Base-by-base conservation (phyloP, 2,113 vertebrate species). In the Vimba vimba region DNA sequence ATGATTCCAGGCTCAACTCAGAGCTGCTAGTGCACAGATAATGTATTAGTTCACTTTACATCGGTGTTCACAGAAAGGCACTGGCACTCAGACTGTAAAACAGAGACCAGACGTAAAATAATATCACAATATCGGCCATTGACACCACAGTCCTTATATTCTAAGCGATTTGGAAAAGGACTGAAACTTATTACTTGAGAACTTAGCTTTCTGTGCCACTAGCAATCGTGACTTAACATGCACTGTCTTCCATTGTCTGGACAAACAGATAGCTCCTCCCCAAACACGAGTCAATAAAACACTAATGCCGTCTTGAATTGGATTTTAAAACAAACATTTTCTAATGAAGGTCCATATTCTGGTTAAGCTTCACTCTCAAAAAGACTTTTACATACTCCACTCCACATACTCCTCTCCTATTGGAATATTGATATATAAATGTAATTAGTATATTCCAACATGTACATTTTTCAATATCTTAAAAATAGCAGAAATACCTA, bases 31-130 rank as follows among this genome's bases (percentile, higher is more conserved):
- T 86, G 79, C 85, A 83, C 60, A 79, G 85, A 87, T 87, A 71
- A 88, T 89, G 86, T 77, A 90, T 86, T 83, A 80, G 74, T 85
- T 74, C 52, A n/a, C 77, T 88, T 89, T 84, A 85, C 83, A 88
- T 88, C 66, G 86, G 82, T 57, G 47, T 82, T 85, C 43, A 45
- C 57, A 71, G 45, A 82, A 83, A 85, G 86, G 45, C 57, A 30
- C 77, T 79, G 80, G 68, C 69, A 17, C 6, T 43, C 68, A 80
- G 3, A 12, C 71, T 68, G 71, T 60, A 47, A 86, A 86, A 81
- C 71, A 50, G 57, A 80, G 62, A 71, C 52, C 75, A 89, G 81
- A 86, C 78, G 69, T 81, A 80, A 77, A 12, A 50, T 55, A 55
- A 8, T 21, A 86, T 88, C 88, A 85, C 71, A 86, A 87, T 85